Evolutionary conservation across 1,140 invertebrate species (phyloP), one percentile per base, ranked within the genome.

Genomic region (Heliconius melpomene): DNA sequence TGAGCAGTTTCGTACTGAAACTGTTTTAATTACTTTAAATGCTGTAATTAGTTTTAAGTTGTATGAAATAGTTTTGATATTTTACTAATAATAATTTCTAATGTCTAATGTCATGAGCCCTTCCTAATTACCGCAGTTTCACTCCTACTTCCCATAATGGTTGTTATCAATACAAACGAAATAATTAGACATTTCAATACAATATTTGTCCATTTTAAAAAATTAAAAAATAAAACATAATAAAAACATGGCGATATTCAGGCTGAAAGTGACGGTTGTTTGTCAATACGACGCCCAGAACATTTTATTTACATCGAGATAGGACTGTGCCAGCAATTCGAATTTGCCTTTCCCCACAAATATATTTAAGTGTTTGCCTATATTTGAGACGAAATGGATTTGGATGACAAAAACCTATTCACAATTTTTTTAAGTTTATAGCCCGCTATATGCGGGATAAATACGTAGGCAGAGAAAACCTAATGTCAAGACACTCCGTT

Each of bases 241-340:
- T 29, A 66, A 29, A 60, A 66, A 26, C 60, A 66, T 66, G n/a
- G 11, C 60, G 23, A 66, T 66, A 66, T 29, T 26, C 23, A 29
- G 60, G 23, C 60, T 66, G 60, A 16, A 66, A 66, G 60, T 66
- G 60, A 66, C 60, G 60, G 60, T 66, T 66, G 60, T 66, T 66
- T 66, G 60, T 66, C 60, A 66, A 66, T 66, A 66, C 60, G 60
- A 66, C 60, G 60, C 60, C 60, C 60, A 66, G 26, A 66, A 66
- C 60, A 66, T 66, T 66, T 66, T 66, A 66, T 66, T 66, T 66
- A 66, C 60, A 66, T 66, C 60, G 23, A 66, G 60, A 66, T 66
- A 66, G 60, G 60, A 29, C 60, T 66, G 60, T 66, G 60, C 60
- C 60, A 66, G 60, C 60, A 9, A 66, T 66, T 66, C 60, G 60